A percentile compares a stretch with the other conserved stretches of the same genome.
phyloP scores from a whole-genome alignment of 1,140 invertebrate genomes.

The Drosophila nigrodunni region DNA sequence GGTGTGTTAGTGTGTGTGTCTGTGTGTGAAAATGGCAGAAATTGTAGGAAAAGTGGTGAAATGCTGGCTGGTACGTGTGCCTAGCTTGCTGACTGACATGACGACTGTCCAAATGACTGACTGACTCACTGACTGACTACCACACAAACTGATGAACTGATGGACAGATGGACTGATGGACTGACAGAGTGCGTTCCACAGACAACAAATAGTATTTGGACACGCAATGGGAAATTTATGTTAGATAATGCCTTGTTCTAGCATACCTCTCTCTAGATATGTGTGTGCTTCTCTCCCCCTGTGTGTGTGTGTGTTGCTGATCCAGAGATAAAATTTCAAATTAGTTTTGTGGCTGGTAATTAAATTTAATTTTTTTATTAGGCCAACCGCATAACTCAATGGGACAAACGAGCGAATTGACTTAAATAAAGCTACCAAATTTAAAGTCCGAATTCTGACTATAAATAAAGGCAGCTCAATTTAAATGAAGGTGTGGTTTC shows the following conservation, averaged over 20 bases:
- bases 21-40: conserved; percentile 63
- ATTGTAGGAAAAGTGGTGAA: conserved; percentile 46
- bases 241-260: conserved; percentile 55
- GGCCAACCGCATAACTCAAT: conserved; percentile 47
- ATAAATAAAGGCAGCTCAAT: conserved; percentile 4
- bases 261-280: not conserved
- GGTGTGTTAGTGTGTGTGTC: conserved; percentile 29
- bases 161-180: conserved; percentile 33
- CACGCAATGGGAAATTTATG: conserved; percentile 81
- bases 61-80: conserved; percentile 31
- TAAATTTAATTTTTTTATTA: conserved; percentile 82
- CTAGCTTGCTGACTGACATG: conserved; percentile 25
- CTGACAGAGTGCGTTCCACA: conserved; percentile 50
- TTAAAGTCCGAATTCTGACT: not conserved
- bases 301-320: conserved; percentile 49
- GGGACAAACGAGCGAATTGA: conserved; percentile 11
- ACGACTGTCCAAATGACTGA: conserved; percentile 24
- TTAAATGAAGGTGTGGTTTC: conserved; percentile 4
- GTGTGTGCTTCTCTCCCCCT: conserved; percentile 1
- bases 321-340: conserved; percentile 79
- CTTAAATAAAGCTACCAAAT: conserved; percentile 21
- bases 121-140: conserved; percentile 23
- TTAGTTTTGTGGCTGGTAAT: conserved; percentile 81
- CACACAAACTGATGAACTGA: conserved; percentile 36
- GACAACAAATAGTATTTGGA: conserved; percentile 76